Evolutionary conservation across 2,797 vertebrate genomes (phyloP).

Genomic region (Adrianichthys oophorus): DNA sequence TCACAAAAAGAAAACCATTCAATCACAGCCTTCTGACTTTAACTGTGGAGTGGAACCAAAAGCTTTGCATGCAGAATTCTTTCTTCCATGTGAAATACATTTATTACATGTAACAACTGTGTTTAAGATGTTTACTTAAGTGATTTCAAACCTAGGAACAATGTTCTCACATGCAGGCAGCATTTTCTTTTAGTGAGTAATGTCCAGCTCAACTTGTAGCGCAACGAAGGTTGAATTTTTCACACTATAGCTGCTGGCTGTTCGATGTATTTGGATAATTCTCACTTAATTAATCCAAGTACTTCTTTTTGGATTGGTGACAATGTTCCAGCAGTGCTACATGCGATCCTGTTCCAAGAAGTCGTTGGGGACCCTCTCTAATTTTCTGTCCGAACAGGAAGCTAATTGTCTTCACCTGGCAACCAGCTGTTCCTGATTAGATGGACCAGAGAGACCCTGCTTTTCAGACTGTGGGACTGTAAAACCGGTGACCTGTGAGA

Average conservation of each 20-base stretch:
- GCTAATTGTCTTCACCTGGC: conserved; percentile 38
- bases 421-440: conserved; percentile 41
- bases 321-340: conserved; percentile 10
- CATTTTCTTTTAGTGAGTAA: conserved; percentile 28
- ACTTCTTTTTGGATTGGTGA: conserved; percentile 19
- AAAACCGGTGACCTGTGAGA: conserved; percentile 27
- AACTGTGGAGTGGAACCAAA: conserved; percentile 33
- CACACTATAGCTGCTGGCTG: conserved; percentile 10
- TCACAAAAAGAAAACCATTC: conserved; percentile 28
- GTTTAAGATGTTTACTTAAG: conserved; percentile 42
- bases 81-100: conserved; percentile 48
- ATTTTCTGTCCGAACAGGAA: conserved; percentile 31
- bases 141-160: conserved; percentile 40
- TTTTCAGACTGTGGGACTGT: conserved; percentile 23
- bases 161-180: conserved; percentile 32
- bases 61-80: conserved; percentile 63
- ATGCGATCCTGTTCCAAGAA: conserved; percentile 13
- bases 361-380: conserved; percentile 7
- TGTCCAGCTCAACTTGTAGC: conserved; percentile 27
- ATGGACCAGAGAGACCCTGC: conserved; percentile 17
- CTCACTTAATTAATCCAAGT: conserved; percentile 25
- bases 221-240: conserved; percentile 5
- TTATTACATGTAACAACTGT: conserved; percentile 38
- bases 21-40: conserved; percentile 49
- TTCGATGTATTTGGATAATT: conserved; percentile 21